Evolutionary conservation across 2,797 vertebrate species (phyloP).

Genomic region (Sitta carolinensis): DNA sequence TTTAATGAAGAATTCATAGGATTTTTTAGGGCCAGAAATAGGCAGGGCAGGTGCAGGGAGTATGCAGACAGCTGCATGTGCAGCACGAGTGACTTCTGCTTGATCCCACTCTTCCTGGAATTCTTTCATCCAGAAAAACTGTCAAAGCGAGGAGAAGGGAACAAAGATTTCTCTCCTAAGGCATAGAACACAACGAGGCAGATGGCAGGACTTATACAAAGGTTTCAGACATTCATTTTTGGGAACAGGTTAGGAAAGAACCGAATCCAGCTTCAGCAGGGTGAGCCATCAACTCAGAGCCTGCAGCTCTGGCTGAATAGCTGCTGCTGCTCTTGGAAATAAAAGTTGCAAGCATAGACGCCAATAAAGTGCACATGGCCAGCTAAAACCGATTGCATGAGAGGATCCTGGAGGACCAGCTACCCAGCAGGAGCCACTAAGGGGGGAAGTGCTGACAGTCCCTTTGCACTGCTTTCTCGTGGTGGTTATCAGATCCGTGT

Average conservation of each 20-base stretch:
- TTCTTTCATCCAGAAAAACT: background rate
- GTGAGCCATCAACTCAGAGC: background rate
- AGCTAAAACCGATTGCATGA: background rate
- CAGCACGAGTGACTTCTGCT: background rate
- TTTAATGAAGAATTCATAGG: background rate
- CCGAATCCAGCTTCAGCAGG: background rate
- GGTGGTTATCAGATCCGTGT: background rate
- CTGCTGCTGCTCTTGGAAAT: background rate
- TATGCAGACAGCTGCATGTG: background rate
- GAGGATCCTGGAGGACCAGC: background rate
- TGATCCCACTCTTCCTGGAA: background rate
- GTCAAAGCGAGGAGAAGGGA: background rate
- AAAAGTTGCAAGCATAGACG: background rate
- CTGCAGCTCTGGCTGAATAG: background rate
- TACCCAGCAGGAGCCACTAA: background rate
- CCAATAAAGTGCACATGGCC: background rate
- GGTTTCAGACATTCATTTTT: background rate
- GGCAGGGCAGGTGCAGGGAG: background rate
- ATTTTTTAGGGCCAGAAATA: background rate
- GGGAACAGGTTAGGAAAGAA: background rate
- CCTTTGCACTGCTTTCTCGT: conserved; percentile 2
- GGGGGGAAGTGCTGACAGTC: background rate
- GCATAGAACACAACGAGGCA: background rate
- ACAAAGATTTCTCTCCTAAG: background rate
- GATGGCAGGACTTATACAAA: background rate